phyloP scores from a whole-genome alignment of 2,797 vertebrate species.

The Hippopotamyrus pictus region DNA sequence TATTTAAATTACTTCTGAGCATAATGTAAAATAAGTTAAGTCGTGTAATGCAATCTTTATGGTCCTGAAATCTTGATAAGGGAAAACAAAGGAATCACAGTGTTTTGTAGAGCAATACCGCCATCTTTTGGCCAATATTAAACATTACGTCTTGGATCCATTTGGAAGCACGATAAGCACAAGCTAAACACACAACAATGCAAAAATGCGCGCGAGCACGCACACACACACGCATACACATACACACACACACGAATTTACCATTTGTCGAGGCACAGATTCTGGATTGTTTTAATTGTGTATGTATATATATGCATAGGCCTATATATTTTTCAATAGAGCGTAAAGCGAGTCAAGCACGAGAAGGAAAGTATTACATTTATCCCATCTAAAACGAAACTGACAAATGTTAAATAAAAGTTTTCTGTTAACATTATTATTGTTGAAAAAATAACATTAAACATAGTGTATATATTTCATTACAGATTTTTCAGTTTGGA shows the following conservation, averaged over 20 bases:
- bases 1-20: neutral
- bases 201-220: neutral
- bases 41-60: neutral
- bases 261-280: neutral
- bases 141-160: conserved; percentile 1
- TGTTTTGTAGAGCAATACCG: conserved; percentile 68
- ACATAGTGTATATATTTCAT: neutral
- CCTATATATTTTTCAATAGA: neutral
- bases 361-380: neutral
- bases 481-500: neutral
- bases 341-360: neutral
- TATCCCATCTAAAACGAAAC: neutral
- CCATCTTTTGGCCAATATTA: conserved; percentile 69
- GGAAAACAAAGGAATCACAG: conserved; percentile 18
- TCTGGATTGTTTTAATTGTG: neutral
- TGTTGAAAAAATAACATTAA: neutral
- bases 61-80: neutral
- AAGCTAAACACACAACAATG: neutral
- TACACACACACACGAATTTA: neutral
- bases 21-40: neutral
- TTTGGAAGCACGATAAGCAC: neutral
- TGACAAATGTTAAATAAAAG: neutral
- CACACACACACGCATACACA: neutral
- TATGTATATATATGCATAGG: neutral
- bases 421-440: neutral